phyloP scores from a whole-genome alignment of 2,797 vertebrate genomes.

The Lates japonicus region DNA sequence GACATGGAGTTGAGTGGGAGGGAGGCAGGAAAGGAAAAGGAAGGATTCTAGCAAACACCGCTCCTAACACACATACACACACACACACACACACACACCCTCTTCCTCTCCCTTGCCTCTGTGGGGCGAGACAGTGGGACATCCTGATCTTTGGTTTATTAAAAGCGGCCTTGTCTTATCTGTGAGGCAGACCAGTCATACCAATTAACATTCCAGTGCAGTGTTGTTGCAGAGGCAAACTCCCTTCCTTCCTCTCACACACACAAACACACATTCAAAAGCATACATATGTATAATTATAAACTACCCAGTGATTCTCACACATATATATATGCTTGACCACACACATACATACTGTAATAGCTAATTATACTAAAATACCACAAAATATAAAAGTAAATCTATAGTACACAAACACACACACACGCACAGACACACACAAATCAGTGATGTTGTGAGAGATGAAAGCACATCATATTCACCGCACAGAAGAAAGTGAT shows the following conservation, averaged over 20 bases:
- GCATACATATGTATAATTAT: not conserved
- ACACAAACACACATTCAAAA: slow-evolving; percentile 24
- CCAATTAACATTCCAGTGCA: slow-evolving; percentile 81
- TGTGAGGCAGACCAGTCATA: slow-evolving; percentile 66
- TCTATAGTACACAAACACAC: not conserved
- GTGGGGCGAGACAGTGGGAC: slow-evolving; percentile 44
- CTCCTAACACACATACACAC: slow-evolving; percentile 3
- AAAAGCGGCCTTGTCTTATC: slow-evolving; percentile 76
- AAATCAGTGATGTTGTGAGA: not conserved
- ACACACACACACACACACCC: slow-evolving; percentile 5
- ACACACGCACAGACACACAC: not conserved
- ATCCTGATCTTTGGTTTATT: slow-evolving; percentile 73
- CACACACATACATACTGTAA: not conserved
- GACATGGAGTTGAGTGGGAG: slow-evolving; percentile 45
- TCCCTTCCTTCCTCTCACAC: slow-evolving; percentile 46
- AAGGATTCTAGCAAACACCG: slow-evolving; percentile 35
- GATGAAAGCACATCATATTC: slow-evolving; percentile 41
- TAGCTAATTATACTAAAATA: slow-evolving; percentile 30
- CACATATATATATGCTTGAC: not conserved
- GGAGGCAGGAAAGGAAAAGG: slow-evolving; percentile 21
- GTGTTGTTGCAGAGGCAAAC: slow-evolving; percentile 55
- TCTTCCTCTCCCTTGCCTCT: slow-evolving; percentile 23
- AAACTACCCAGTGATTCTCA: not conserved
- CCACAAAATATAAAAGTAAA: not conserved
- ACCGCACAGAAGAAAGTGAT: slow-evolving; percentile 23